A percentile compares a stretch with the other conserved stretches of the same genome.
Conservation (phyloP, 2,113 vertebrate species). For the Lophochroa leadbeateri region DNA sequence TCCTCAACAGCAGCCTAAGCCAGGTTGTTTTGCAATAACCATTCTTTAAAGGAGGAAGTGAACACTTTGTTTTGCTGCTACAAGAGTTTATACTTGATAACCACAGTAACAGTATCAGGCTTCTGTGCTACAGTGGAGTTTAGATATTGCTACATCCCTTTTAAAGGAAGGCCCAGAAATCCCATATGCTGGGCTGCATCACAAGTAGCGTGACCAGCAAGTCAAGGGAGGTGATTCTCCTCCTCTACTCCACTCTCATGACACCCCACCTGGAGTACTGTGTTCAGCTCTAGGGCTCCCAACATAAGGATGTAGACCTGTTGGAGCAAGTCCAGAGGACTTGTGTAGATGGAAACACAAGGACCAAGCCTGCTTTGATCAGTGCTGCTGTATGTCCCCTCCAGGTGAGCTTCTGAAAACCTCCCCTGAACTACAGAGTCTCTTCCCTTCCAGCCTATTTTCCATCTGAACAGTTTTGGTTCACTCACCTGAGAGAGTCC, state of each 20-base stretch:
- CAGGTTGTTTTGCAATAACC: not conserved
- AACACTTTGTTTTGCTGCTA: not conserved
- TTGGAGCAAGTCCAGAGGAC: not conserved
- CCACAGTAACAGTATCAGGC: not conserved
- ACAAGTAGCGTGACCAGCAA: not conserved
- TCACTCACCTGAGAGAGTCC: conserved; percentile 60
- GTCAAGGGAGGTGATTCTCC: not conserved
- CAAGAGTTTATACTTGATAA: not conserved
- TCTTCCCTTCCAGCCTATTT: not conserved
- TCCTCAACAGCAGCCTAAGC: not conserved
- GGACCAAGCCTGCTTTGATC: not conserved
- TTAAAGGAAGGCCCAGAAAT: not conserved
- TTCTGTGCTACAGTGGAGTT: not conserved
- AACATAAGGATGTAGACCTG: not conserved
- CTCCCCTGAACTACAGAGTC: not conserved
- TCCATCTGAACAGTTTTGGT: not conserved
- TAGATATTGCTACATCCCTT: not conserved
- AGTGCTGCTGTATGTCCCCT: not conserved
- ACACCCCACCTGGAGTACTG: not conserved
- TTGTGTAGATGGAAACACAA: not conserved
- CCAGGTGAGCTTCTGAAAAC: not conserved
- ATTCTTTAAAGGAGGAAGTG: not conserved
- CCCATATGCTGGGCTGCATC: not conserved
- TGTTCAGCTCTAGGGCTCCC: not conserved
- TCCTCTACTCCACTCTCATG: not conserved